Conservation (phyloP, 2,888 invertebrate genomes). For the Drosophila pseudotalamancana region DNA sequence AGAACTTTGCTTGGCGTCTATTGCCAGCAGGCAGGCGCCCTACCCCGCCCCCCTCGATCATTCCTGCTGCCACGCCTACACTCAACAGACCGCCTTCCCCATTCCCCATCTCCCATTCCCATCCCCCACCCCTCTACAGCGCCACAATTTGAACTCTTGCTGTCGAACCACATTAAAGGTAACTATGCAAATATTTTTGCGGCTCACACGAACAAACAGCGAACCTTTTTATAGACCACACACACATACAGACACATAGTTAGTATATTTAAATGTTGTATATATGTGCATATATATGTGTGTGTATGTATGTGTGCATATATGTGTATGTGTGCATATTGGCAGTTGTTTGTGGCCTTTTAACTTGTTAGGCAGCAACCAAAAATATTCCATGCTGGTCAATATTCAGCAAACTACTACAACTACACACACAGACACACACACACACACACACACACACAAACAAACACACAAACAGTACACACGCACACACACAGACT, state of each 20-base stretch:
- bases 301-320: no score
- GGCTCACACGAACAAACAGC: slow-evolving; percentile 75
- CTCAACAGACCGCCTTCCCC: neutral
- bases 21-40: slow-evolving; percentile 5
- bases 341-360: slow-evolving; percentile 28
- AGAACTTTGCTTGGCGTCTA: slow-evolving; percentile 57
- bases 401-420: slow-evolving; percentile 41
- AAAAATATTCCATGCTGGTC: slow-evolving; percentile 72
- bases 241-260: slow-evolving; percentile 12
- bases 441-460: no score
- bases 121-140: neutral
- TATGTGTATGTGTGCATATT: neutral
- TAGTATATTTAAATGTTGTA: no score
- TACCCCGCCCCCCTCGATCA: neutral
- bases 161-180: slow-evolving; percentile 83
- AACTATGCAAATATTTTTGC: slow-evolving; percentile 83
- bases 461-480: no score
- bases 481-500: no score
- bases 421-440: no score
- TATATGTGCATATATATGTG: neutral
- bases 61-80: neutral
- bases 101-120: neutral
- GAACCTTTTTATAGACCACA: slow-evolving; percentile 46
- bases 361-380: slow-evolving; percentile 54
- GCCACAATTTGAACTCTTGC: slow-evolving; percentile 20